Conservation (phyloP, 35 echinoderm and acorn worm genomes). For the Heliocidaris erythrogramma region DNA sequence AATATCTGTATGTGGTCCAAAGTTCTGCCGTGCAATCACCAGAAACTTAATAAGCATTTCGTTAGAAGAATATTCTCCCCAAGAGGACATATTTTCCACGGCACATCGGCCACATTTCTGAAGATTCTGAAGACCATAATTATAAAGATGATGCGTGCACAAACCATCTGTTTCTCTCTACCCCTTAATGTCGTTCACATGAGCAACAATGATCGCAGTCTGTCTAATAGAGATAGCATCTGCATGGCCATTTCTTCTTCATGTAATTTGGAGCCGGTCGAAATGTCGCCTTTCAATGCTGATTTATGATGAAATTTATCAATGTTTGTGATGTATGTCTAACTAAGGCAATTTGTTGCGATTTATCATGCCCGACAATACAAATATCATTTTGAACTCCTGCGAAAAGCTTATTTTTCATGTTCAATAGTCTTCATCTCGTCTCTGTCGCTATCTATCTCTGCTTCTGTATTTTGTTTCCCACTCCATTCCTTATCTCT, state of each 20-base stretch:
- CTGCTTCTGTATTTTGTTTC: not conserved
- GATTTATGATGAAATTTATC: slow-evolving; percentile 14
- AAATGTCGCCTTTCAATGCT: not conserved
- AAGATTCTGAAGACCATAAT: not conserved
- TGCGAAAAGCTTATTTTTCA: not conserved
- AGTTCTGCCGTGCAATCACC: not conserved
- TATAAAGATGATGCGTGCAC: not conserved
- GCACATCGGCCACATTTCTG: not conserved
- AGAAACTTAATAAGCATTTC: not conserved
- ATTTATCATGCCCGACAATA: not conserved
- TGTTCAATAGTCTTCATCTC: not conserved
- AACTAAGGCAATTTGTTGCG: slow-evolving; percentile 1
- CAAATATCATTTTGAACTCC: not conserved
- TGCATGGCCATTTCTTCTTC: not conserved
- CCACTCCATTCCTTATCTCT: not conserved
- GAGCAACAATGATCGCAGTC: slow-evolving; percentile 9
- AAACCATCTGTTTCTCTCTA: not conserved
- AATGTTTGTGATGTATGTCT: slow-evolving; percentile 12
- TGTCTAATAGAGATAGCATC: not conserved
- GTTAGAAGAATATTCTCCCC: not conserved
- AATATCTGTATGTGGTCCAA: not conserved
- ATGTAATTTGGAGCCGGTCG: not conserved
- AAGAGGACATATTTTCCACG: not conserved
- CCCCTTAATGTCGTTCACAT: not conserved
- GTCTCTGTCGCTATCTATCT: too few relatives aligned